These are phyloP conservation scores for Polydesmus complanatus DNA, from an alignment of 2,888 invertebrate species.

Conservation along the genomic window DNA sequence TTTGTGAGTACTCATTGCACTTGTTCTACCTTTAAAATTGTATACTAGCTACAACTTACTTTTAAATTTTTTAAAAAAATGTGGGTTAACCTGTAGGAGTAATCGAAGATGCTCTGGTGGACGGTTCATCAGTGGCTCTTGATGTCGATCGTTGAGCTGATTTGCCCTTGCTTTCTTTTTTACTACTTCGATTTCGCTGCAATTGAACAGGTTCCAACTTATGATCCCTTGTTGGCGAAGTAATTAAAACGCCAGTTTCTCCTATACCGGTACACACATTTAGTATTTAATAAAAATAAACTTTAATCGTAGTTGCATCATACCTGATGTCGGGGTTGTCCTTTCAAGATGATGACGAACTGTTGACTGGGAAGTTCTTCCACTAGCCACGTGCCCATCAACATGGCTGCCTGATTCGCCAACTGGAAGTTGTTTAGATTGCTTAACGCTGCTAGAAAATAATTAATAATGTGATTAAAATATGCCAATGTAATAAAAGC, in stretches of 20 bases:
- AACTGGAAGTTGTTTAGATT: neutral
- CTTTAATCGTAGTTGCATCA: neutral
- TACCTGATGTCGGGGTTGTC: constrained; percentile 15
- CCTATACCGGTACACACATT: neutral
- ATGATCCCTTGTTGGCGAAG: constrained; percentile 18
- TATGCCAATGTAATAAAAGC: too few species aligned
- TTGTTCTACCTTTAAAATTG: neutral
- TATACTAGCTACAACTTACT: too few species aligned
- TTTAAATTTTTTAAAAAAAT: too few species aligned
- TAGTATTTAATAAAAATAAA: too few species aligned
- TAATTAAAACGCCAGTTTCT: constrained; percentile 15
- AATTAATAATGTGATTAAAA: neutral
- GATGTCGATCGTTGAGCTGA: neutral
- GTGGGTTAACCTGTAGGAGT: neutral
- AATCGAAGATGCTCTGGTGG: neutral
- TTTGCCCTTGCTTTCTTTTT: constrained; percentile 2
- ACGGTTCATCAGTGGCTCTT: neutral
- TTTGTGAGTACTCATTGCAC: neutral
- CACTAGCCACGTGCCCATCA: neutral
- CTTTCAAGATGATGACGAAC: constrained; percentile 16
- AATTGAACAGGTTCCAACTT: constrained; percentile 18
- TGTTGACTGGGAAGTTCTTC: neutral
- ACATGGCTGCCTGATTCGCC: neutral
- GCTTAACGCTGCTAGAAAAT: neutral
- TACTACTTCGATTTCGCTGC: constrained; percentile 4